Conservation (phyloP, 2,797 vertebrate species). For the Falco concolor region DNA sequence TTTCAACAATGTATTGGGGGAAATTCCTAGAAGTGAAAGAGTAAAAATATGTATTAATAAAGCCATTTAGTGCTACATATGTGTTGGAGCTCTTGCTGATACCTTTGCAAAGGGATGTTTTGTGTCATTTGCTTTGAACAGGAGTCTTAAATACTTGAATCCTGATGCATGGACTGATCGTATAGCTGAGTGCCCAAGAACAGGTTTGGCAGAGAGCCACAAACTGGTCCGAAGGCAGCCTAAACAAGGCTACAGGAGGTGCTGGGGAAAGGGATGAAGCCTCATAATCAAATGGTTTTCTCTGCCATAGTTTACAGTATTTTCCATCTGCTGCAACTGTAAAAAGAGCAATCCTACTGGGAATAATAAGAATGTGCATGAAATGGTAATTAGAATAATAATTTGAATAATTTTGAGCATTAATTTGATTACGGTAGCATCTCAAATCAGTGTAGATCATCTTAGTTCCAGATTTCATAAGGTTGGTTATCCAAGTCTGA, state of each 20-base stretch:
- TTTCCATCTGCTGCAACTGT: neutral
- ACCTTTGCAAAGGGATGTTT: neutral
- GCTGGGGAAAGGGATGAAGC: neutral
- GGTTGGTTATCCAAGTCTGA: neutral
- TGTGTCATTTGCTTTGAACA: neutral
- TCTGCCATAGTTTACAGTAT: neutral
- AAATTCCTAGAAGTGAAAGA: neutral
- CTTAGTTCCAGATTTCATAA: neutral
- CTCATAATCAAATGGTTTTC: neutral
- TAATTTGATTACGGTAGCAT: neutral
- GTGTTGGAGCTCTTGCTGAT: neutral
- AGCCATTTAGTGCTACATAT: neutral
- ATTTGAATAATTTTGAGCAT: neutral
- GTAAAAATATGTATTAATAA: neutral
- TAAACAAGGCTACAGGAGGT: neutral
- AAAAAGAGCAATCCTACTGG: neutral
- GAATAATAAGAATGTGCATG: neutral
- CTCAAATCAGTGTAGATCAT: neutral
- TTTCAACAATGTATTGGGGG: neutral
- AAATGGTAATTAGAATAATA: neutral
- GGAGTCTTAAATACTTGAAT: neutral
- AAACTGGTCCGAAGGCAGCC: neutral
- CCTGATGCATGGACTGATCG: neutral
- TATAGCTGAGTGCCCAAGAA: neutral
- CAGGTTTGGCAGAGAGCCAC: neutral